Evolutionary conservation across 2,888 invertebrate species (phyloP), one percentile per base, ranked within the genome.

Genomic region (Hirtodrosophila histrioides): DNA sequence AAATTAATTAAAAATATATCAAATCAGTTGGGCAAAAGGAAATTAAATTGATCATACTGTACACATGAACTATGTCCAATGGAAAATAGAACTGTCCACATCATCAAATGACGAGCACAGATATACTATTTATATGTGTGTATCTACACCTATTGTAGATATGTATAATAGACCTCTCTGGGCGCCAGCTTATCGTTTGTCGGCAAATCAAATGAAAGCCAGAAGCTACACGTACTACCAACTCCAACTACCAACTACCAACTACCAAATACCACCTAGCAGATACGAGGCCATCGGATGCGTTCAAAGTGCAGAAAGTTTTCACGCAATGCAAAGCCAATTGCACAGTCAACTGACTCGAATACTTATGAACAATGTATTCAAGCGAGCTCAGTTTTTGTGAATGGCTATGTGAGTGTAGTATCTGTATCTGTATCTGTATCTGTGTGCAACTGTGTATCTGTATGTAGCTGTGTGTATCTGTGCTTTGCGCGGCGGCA

Each of bases 281-380:
- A 57, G 63, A 27, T 43, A 24, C 24, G 55, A 46, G 23, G 36
- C 43, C 40, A 23, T 29, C 24, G 10, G 23, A 4, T 3, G 51
- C 43, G 86, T 69, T 57, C 81, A 86, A 81, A 81, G 86, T 81
- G 81, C 81, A 81, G 62, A 79, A 81, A 75, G 51, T 55, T 33
- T 46, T 39, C 35, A n/a, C 10, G 35, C 43, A 40, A 55, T 57
- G 63, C 58, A 54, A 35, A 44, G 41, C 12, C 41, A 55, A 23
- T 10, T 69, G 63, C 50, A 56, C 29, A 24, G 17, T 8, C 27
- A 24, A 23, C 24, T 17, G 40, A 35, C n/a, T 35, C 45, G n/a
- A 54, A 40, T 54, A 8, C 31, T 8, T 31, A 45, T 24, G 37
- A 54, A 55, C 39, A 45, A 61, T 41, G 41, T 49, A 29, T 43